Conservation (phyloP, 2,888 invertebrate genomes). For the Pristionchus entomophagus region DNA sequence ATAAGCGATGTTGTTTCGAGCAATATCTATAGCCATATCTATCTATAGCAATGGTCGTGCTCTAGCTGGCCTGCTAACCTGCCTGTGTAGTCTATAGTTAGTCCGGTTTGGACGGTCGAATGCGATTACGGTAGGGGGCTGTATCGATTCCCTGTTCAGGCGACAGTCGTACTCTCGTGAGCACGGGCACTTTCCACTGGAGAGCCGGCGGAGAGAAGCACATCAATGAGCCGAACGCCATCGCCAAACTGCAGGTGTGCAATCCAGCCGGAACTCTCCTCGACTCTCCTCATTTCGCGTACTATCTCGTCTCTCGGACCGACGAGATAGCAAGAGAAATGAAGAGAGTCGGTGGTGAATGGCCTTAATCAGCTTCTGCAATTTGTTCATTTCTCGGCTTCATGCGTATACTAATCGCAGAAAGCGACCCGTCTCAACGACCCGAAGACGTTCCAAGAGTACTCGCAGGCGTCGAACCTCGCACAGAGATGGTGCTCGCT, state of each 20-base stretch:
- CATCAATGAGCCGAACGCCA: conserved; percentile 93
- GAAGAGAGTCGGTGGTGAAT: too few species aligned
- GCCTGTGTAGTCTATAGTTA: too few species aligned
- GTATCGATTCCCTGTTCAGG: conserved; percentile 75
- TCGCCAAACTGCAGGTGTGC: conserved; percentile 84
- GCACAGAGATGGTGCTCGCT: conserved; percentile 81
- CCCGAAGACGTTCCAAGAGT: conserved; percentile 87
- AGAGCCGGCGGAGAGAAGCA: conserved; percentile 91
- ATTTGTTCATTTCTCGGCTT: too few species aligned
- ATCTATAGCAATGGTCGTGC: neutral
- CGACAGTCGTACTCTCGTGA: conserved; percentile 86
- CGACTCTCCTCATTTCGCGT: neutral
- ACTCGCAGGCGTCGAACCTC: conserved; percentile 88
- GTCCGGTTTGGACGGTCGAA: too few species aligned
- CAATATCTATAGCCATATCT: neutral
- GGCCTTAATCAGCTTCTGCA: neutral
- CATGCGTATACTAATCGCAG: neutral
- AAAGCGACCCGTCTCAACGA: conserved; percentile 87
- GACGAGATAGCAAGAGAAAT: too few species aligned
- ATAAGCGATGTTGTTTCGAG: conserved; percentile 21
- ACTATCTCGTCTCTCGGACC: too few species aligned
- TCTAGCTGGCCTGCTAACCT: neutral
- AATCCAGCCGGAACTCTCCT: neutral
- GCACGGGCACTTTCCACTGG: conserved; percentile 97
- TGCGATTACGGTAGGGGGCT: neutral